Conservation (phyloP, 2,888 invertebrate genomes). For the Mayetiola destructor region DNA sequence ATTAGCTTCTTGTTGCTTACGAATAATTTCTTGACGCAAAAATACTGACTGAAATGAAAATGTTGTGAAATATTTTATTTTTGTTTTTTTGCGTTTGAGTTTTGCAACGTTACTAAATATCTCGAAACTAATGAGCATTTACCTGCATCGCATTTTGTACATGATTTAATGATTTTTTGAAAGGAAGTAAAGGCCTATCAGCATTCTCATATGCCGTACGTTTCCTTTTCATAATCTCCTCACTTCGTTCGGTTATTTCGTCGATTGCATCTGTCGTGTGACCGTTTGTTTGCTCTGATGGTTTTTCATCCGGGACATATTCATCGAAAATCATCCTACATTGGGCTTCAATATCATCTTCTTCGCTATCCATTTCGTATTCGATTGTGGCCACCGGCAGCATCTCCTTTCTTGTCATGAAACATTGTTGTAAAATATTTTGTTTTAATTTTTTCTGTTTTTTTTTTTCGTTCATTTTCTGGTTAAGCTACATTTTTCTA, state of each 20-base stretch:
- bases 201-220: conserved; percentile 57
- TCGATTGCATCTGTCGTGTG: conserved; percentile 19
- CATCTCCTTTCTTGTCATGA: conserved; percentile 26
- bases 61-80: neutral
- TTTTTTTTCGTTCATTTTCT: conserved; percentile 22
- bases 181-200: conserved; percentile 28
- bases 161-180: conserved; percentile 38
- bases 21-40: conserved; percentile 27
- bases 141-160: conserved; percentile 43
- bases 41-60: conserved; percentile 26
- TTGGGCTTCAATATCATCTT: conserved; percentile 61
- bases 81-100: conserved; percentile 32
- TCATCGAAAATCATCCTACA: conserved; percentile 79
- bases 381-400: conserved; percentile 20
- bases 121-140: conserved; percentile 28
- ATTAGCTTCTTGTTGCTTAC: conserved; percentile 24
- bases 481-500: conserved; percentile 2
- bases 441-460: conserved; percentile 22
- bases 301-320: conserved; percentile 40
- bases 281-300: conserved; percentile 24
- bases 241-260: conserved; percentile 26
- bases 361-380: conserved; percentile 34
- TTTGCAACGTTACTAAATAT: conserved; percentile 34
- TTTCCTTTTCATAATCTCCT: conserved; percentile 39
- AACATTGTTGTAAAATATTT: conserved; percentile 22